Evolutionary conservation across 1,140 invertebrate genomes (phyloP).

Genomic region (Pararge aegeria): DNA sequence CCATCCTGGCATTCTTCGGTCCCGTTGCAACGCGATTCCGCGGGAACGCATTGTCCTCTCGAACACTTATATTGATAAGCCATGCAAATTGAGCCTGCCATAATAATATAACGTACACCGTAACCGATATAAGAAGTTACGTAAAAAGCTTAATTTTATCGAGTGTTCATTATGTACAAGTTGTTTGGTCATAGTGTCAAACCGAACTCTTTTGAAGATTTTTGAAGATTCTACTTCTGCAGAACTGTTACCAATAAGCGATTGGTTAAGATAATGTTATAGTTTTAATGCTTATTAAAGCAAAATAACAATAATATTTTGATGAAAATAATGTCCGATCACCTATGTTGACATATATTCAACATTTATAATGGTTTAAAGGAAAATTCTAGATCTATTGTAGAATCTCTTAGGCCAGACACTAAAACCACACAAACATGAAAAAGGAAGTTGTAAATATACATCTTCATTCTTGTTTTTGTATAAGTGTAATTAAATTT

Average conservation of each 20-base stretch:
- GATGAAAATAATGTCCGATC: no score
- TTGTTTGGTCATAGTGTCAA: neutral
- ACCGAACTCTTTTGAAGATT: neutral
- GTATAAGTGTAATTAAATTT: no score
- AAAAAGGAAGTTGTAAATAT: neutral
- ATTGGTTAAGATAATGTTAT: neutral
- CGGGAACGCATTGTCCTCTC: constrained; percentile 86
- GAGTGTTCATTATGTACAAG: neutral
- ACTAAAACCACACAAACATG: neutral
- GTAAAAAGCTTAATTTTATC: neutral
- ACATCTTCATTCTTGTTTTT: neutral
- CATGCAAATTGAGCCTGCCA: constrained; percentile 72
- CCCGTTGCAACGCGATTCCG: constrained; percentile 86
- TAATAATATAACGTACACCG: constrained; percentile 52
- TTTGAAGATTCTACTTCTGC: no score
- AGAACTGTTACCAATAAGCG: neutral
- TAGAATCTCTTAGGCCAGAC: neutral
- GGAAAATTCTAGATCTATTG: no score
- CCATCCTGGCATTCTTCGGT: constrained; percentile 86
- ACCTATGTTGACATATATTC: no score
- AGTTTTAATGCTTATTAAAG: no score
- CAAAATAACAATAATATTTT: no score
- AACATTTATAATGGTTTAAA: no score
- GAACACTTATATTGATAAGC: constrained; percentile 73
- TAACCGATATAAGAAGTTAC: constrained; percentile 45